A percentile compares a stretch with the other conserved stretches of the same genome.
Evolutionary conservation across 2,113 vertebrate species (phyloP).

Genomic region (Lota lota): DNA sequence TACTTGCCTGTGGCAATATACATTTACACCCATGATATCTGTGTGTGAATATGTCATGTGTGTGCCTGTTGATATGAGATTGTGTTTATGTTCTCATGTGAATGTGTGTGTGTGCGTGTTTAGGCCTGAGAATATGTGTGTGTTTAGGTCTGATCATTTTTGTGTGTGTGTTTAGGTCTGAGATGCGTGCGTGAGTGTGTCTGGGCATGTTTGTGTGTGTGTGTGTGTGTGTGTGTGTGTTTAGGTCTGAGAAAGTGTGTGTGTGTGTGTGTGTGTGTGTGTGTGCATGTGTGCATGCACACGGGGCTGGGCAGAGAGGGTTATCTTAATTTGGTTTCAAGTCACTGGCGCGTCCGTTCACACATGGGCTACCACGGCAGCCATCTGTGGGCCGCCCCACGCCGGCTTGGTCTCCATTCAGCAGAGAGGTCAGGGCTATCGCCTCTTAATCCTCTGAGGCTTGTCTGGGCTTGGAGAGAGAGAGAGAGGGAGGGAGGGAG

Average conservation of each 20-base stretch:
- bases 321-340: conserved; percentile 43
- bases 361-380: conserved; percentile 36
- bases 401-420: conserved; percentile 32
- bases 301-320: background rate
- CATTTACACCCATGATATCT: background rate
- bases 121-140: background rate
- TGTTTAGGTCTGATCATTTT: background rate
- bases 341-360: conserved; percentile 48
- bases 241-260: too few relatives aligned
- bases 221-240: background rate
- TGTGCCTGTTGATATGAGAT: background rate
- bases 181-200: background rate
- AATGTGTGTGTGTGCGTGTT: conserved; percentile 4
- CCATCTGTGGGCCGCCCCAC: conserved; percentile 55
- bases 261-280: background rate
- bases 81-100: too few relatives aligned
- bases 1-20: background rate
- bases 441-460: conserved; percentile 42
- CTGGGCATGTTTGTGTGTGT: background rate
- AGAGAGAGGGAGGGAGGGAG: too few relatives aligned
- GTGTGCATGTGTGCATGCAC: conserved; percentile 4
- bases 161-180: conserved; percentile 5
- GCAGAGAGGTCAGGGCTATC: conserved; percentile 13
- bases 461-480: conserved; percentile 24
- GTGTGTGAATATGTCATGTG: background rate